Evolutionary conservation across 2,797 vertebrate species (phyloP).

Genomic region (Neosilurus mollespiculum): DNA sequence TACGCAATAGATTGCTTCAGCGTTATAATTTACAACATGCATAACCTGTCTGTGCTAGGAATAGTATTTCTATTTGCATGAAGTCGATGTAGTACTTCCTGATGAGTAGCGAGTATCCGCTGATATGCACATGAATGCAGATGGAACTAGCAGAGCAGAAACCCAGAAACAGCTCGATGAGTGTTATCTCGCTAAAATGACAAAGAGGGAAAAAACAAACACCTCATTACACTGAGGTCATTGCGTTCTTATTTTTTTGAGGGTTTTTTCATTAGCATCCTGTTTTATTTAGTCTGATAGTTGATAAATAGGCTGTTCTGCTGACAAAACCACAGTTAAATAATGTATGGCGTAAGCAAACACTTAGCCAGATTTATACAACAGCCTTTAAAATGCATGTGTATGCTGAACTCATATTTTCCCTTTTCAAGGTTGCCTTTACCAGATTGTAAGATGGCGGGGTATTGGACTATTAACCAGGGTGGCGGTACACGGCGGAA

Average conservation of each 20-base stretch:
- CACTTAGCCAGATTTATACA: background rate
- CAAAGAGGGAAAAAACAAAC: constrained; percentile 7
- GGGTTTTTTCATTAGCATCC: constrained; percentile 5
- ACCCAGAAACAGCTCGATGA: constrained; percentile 10
- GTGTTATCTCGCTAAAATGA: constrained; percentile 13
- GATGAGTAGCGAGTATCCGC: constrained; percentile 31
- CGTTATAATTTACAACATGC: background rate
- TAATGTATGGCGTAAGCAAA: background rate
- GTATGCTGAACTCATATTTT: constrained; percentile 9
- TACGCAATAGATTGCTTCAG: background rate
- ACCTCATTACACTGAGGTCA: constrained; percentile 30
- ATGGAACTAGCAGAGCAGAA: constrained; percentile 50
- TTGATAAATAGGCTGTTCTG: constrained; percentile 1
- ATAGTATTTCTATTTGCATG: constrained; percentile 10
- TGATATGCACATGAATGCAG: constrained; percentile 56
- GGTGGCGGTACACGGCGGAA: constrained; percentile 74
- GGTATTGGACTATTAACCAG: constrained; percentile 86
- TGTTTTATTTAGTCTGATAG: constrained; percentile 7
- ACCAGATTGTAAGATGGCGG: constrained; percentile 83
- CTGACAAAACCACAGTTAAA: constrained; percentile 3
- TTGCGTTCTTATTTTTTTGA: constrained; percentile 12
- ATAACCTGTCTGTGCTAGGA: background rate
- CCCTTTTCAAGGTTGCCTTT: constrained; percentile 80
- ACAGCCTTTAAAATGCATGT: background rate
- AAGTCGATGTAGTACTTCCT: constrained; percentile 41